Evolutionary conservation across 2,113 vertebrate species (phyloP).

Genomic region (Puffinus mauretanicus): DNA sequence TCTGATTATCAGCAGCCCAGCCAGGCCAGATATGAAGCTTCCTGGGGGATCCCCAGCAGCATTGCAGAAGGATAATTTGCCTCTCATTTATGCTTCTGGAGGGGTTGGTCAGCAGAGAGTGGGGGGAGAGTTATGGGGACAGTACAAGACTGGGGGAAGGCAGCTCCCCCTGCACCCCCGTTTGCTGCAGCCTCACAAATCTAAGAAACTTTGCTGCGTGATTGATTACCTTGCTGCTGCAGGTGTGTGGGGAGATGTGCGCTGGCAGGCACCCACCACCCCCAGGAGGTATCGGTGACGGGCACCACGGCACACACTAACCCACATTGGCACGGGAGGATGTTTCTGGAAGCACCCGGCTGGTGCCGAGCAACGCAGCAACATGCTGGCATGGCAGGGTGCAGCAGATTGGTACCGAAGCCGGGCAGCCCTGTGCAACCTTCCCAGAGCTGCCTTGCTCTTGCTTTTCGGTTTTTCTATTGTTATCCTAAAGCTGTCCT

Average conservation of each 20-base stretch:
- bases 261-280: neutral
- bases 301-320: accelerated
- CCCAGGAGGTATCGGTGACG: neutral
- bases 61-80: neutral
- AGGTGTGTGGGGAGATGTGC: accelerated
- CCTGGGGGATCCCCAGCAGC: neutral
- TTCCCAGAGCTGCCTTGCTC: neutral
- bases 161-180: neutral
- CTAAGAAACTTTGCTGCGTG: neutral
- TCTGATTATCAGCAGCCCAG: slow-evolving; percentile 39
- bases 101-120: neutral
- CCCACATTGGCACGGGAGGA: accelerated
- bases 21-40: slow-evolving; percentile 3
- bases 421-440: neutral
- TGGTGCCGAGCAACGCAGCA: neutral
- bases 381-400: neutral
- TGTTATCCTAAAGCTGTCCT: slow-evolving; percentile 6
- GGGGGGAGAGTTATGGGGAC: neutral
- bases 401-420: neutral
- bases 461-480: neutral
- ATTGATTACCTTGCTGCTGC: neutral
- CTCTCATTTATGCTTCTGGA: neutral
- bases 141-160: accelerated
- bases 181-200: neutral
- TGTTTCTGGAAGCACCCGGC: neutral